phyloP scores from a whole-genome alignment of 2,888 invertebrate genomes.

The Eustalomyia histrio region DNA sequence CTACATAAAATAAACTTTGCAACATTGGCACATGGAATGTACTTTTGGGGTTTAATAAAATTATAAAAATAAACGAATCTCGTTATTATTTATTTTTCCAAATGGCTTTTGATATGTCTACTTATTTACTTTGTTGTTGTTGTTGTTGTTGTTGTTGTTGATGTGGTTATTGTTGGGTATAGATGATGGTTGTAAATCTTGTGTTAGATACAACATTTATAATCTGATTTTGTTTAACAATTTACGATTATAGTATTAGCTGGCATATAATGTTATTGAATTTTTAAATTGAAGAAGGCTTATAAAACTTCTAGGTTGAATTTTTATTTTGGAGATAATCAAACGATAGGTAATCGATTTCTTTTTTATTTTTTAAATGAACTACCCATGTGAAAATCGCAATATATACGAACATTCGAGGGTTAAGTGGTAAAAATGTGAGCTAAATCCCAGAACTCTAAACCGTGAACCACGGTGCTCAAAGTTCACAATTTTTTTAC shows the following conservation, averaged over 20 bases:
- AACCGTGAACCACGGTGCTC: too few relatives aligned
- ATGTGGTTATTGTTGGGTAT: not conserved
- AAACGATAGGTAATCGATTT: too few relatives aligned
- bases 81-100: constrained; percentile 47
- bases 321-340: too few relatives aligned
- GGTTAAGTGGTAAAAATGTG: too few relatives aligned
- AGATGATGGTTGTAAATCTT: constrained; percentile 37
- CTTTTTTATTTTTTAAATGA: too few relatives aligned
- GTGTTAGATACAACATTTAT: constrained; percentile 19
- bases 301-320: too few relatives aligned
- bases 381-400: too few relatives aligned
- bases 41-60: constrained; percentile 38
- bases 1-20: not conserved
- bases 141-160: too few relatives aligned
- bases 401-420: too few relatives aligned
- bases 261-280: not conserved
- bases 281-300: not conserved
- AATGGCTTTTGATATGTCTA: constrained; percentile 41
- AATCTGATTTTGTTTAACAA: constrained; percentile 18
- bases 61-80: constrained; percentile 44
- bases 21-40: constrained; percentile 39
- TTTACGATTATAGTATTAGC: not conserved
- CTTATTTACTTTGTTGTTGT: not conserved
- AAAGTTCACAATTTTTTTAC: too few relatives aligned
- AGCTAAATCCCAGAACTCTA: too few relatives aligned